Evolutionary conservation across 2,888 invertebrate species (phyloP), one percentile per base, ranked within the genome.

Genomic region (Adelphocoris suturalis): DNA sequence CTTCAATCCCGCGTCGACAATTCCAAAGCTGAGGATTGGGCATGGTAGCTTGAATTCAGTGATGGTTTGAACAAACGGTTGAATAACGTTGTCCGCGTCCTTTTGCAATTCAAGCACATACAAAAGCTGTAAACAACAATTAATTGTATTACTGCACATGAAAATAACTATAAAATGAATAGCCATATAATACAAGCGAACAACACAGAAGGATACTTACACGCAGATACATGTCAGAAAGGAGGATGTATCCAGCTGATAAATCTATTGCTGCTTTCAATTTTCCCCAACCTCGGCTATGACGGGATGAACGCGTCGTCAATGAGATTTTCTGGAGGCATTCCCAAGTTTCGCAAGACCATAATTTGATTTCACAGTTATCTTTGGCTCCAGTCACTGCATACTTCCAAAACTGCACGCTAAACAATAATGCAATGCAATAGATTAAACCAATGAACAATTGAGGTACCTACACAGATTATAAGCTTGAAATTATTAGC

Each of bases 271-370:
- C 95, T 0, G 97, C 97, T 93, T 97, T 97, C 75, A 97, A 95
- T 68, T 93, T 92, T 9, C 89, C 89, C 78, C 90, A 90, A n/a
- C 89, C 89, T 61, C 82, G 16, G n/a, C 81, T 89, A 28, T 81
- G 89, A 27, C 81, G 57, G 61, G 82, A 84, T 13, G 89, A 89
- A 4, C 61, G 55, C 9, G 89, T 89, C 28, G 88, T 88, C 28
- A 89, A 55, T 12, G 89, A 84, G 57, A 98, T 95, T 0, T 96
- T 97, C 93, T 98, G 99, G n/a, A 99, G 94, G 93, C 99, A 99
- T 82, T 95, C 95, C 99, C 99, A 99, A 0, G 97, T 95, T 93
- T 98, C 97, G 93, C 99, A 99, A 11, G 98, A 97, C 98, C 99
- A 99, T 81, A 97, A 94, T 94, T 98, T 99, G 88, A 99, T 94